A percentile compares a stretch with the other conserved stretches of the same genome.
Conservation (phyloP, 2,888 invertebrate genomes). For the Prenolepis imparis region DNA sequence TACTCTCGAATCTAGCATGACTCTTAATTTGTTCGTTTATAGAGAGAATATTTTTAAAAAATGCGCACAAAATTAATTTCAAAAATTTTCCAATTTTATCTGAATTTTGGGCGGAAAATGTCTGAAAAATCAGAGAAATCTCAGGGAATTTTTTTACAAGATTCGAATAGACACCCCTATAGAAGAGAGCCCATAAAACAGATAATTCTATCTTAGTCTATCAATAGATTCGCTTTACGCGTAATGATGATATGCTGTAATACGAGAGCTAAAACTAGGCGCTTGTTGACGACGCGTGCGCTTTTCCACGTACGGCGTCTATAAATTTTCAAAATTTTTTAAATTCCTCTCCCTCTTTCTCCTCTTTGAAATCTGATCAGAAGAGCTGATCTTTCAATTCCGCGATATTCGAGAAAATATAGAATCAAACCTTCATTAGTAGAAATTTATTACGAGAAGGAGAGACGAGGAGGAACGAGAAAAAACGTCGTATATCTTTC, state of each 20-base stretch:
- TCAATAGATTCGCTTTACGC: constrained; percentile 73
- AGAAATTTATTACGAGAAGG: neutral
- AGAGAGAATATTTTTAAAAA: neutral
- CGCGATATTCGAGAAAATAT: neutral
- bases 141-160: constrained; percentile 6
- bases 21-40: neutral
- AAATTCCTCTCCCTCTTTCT: neutral
- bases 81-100: neutral
- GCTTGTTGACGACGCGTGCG: constrained; percentile 54
- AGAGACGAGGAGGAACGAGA: neutral
- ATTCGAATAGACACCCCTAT: neutral
- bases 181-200: constrained; percentile 72
- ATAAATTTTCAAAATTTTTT: constrained; percentile 5
- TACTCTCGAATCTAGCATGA: neutral
- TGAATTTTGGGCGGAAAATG: neutral
- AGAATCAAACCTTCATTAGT: neutral
- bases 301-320: constrained; percentile 39
- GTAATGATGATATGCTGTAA: constrained; percentile 77
- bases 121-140: neutral
- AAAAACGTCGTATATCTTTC: constrained; percentile 1
- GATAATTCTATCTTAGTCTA: constrained; percentile 75
- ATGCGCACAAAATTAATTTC: neutral
- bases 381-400: neutral
- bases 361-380: neutral
- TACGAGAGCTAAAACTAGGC: constrained; percentile 72